phyloP scores from a whole-genome alignment of 2,113 vertebrate genomes.

The Sebastes fasciatus region DNA sequence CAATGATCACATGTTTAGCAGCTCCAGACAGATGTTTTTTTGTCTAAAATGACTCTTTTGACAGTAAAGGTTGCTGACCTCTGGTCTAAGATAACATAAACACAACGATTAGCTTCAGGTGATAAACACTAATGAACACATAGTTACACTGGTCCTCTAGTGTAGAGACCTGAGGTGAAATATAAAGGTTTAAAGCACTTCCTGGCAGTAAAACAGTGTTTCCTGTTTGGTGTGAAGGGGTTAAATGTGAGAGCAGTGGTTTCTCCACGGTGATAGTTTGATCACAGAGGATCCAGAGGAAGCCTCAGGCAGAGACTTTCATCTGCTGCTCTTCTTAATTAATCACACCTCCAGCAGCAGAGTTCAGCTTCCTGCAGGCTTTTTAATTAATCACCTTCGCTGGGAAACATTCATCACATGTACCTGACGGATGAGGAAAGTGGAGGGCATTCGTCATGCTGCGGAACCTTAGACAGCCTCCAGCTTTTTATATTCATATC shows the following conservation, averaged over 20 bases:
- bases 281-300: constrained; percentile 26
- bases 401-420: constrained; percentile 19
- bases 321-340: constrained; percentile 46
- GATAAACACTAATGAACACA: no score
- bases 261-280: constrained; percentile 1
- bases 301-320: constrained; percentile 41
- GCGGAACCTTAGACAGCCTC: no score
- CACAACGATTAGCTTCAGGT: no score
- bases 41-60: no score
- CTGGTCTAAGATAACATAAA: no score
- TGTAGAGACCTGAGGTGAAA: neutral
- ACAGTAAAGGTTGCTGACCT: no score
- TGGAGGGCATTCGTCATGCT: constrained; percentile 16
- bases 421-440: neutral
- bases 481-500: no score
- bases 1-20: no score
- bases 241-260: neutral
- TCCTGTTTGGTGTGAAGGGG: neutral
- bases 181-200: neutral
- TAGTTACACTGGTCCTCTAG: no score
- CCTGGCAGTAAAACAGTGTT: neutral
- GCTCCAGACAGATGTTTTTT: no score
- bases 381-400: constrained; percentile 33
- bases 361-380: constrained; percentile 35
- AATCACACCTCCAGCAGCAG: constrained; percentile 47